Base-by-base conservation (phyloP, 2,888 invertebrate genomes). In the Xanthorhoe spadicearia region DNA sequence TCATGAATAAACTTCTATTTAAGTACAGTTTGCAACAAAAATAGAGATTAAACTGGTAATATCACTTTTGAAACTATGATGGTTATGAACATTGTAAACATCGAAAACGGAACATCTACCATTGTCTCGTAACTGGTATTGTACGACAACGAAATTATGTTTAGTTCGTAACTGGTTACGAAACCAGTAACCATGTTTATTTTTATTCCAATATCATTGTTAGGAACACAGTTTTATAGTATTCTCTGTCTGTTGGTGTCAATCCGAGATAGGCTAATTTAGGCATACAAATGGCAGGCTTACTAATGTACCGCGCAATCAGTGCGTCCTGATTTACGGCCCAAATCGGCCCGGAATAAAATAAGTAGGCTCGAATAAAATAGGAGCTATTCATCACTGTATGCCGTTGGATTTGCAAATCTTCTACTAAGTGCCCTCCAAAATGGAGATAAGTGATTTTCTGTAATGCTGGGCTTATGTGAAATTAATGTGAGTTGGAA, bases 321-420 rank as follows among this genome's bases (percentile, higher is more conserved):
- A 79, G 75, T 66, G 70, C 62, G 59, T 35, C 66, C 64, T 74
- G 74, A 83, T 83, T 83, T 81, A 83, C 76, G 77, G 72, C 66
- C 51, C 59, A 67, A 72, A 75, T 73, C 73, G 74, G 68, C 70
- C 68, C 71, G 64, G 77, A 76, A 77, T 79, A 79, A 82, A 80
- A 81, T 74, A 73, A 75, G 74, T 75, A 75, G 70, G 74, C 64
- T 70, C 62, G 76, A 75, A 78, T 78, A 78, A 82, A 80, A 80
- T 79, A 72, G 75, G 67, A 64, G 46, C 75, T 65, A 83, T 83
- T 77, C 77, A 73, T 83, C 75, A 74, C 74, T 64, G 75, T 68
- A 76, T 66, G 64, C 65, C 68, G 70, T 52, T 55, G 74, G 75
- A 80, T 82, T 81, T 81, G 79, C 81, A 71, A 71, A 67, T 67